phyloP scores from a whole-genome alignment of 2,797 vertebrate genomes.

The Leucoraja ocellata region DNA sequence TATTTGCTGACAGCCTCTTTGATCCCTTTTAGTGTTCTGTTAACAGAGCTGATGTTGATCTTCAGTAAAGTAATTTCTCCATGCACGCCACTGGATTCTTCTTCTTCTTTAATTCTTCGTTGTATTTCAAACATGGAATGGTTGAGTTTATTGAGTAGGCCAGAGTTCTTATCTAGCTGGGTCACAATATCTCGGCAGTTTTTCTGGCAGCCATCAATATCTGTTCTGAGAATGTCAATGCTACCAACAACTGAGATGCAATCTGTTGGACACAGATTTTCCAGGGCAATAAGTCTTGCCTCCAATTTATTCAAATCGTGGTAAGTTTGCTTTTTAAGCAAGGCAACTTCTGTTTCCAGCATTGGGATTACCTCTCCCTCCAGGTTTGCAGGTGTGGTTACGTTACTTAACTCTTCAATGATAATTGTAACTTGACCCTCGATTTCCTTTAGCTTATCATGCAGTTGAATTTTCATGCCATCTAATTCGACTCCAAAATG shows the following conservation, averaged over 20 bases:
- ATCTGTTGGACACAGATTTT: conserved; percentile 77
- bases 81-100: conserved; percentile 63
- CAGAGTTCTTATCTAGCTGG: conserved; percentile 66
- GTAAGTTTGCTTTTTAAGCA: conserved; percentile 60
- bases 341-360: conserved; percentile 74
- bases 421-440: conserved; percentile 78
- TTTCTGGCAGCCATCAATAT: conserved; percentile 61
- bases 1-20: conserved; percentile 80
- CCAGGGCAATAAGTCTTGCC: conserved; percentile 70
- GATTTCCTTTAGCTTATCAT: conserved; percentile 79
- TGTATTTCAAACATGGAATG: conserved; percentile 73
- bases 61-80: conserved; percentile 94
- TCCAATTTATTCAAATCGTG: conserved; percentile 72
- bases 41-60: conserved; percentile 88
- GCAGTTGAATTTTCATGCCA: conserved; percentile 69
- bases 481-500: conserved; percentile 60
- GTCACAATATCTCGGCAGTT: conserved; percentile 65
- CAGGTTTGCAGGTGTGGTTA: conserved; percentile 59
- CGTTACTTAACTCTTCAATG: conserved; percentile 70
- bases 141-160: conserved; percentile 70
- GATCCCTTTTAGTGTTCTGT: conserved; percentile 84
- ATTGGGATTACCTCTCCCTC: conserved; percentile 72
- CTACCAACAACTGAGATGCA: conserved; percentile 60
- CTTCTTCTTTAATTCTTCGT: conserved; percentile 66
- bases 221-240: conserved; percentile 58